Base-by-base conservation (phyloP, 2,888 invertebrate genomes). In the Cryptus armator region DNA sequence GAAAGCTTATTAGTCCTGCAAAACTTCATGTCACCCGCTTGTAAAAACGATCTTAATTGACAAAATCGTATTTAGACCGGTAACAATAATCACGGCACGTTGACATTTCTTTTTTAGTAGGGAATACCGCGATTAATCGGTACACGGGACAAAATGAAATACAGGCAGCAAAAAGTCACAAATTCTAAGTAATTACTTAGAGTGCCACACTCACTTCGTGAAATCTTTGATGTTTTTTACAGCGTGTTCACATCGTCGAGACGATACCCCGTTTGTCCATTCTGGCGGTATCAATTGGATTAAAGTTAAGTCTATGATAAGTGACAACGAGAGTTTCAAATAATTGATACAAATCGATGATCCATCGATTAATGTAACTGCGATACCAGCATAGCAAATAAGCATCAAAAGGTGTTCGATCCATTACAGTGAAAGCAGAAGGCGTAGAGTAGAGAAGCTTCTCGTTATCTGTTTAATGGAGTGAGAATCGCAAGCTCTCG, bases 391-490 rank as follows among this genome's bases (percentile, higher is more conserved):
- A 32, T n/a, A 7, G n/a, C 56, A 10, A 56, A 19, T 19, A 24
- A 56, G 12, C 29, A 59, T 74, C 46, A 24, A 74, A 62, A 24
- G 62, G 24, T 62, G 62, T 74, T 6, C 16, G 46, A 75, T 46
- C 12, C 16, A 75, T n/a, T 29, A n/a, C 46, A 32, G 32, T 62
- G 71, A 84, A 80, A 82, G 70, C 66, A 82, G 43, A 71, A 66
- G 70, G 32, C 70, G 29, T 32, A 44, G 19, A 32, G 77, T 14
- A 53, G 70, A 62, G 71, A 85, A 71, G 82, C 70, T 59, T 76
- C 82, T 86, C 79, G 84, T 84, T 87, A 87, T 86, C 84, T 83
- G 83, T 64, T 86, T 83, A 87, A 87, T 87, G 87, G 84, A 87
- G 86, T 81, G 83, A 79, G 76, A 86, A 86, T 85, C 79, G 66